Evolutionary conservation across 2,797 vertebrate genomes (phyloP), one percentile per base, ranked within the genome.

Genomic region (Choloepus didactylus): DNA sequence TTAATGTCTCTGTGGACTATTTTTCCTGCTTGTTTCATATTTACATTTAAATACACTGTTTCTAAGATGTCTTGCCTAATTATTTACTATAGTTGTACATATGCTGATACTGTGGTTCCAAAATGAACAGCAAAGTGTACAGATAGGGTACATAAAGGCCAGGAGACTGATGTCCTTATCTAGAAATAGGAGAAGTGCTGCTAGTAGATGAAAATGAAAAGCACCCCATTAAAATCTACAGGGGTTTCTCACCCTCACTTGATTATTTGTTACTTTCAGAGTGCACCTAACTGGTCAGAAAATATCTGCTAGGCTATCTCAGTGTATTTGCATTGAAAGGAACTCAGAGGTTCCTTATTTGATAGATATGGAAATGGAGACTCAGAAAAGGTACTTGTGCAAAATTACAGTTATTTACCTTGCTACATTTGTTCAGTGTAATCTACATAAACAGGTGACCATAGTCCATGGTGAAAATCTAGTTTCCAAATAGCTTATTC

Each of bases 101-200:
- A 19, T 77, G 70, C 46, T 93, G 89, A 85, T 35, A 79, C 11
- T n/a, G 73, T 93, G 54, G 21, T 59, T 89, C n/a, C 35, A 72
- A 87, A 93, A 56, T 54, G 75, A 75, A 64, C 77, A 93, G 35
- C 7, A 8, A 31, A 51, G n/a, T 35, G 15, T 49, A 21, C 51
- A 85, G 72, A 44, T 38, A 29, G 91, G 83, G 49, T 51, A 44
- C 9, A 2, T 25, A 25, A 62, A 60, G 38, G 64, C 23, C 27
- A 46, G 35, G 70, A 75, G 69, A 49, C 38, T 38, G 31, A 14
- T n/a, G 4, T 12, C 21, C 23, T 44, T 44, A 18, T 5, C 41
- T 31, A 46, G 79, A 69, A 67, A 72, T 1, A 95, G 69, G 60
- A 69, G 31, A 49, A 8, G 25, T 73, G 41, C 11, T 86, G 1